phyloP scores from a whole-genome alignment of 2,888 invertebrate species.

The Steinernema carpocapsae region DNA sequence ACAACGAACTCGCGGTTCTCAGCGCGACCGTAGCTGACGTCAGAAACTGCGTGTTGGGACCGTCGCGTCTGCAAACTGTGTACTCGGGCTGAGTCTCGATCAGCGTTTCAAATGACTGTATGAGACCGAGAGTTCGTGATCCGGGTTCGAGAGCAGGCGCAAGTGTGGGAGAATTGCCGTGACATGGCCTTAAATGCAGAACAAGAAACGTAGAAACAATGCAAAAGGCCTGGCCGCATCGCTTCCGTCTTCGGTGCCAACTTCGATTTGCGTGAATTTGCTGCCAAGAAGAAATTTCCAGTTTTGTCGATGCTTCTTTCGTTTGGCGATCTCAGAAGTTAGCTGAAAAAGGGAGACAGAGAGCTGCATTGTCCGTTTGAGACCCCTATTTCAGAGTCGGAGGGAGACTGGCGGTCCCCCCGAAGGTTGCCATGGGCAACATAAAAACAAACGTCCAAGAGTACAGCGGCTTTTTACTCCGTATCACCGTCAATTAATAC shows the following conservation, averaged over 20 bases:
- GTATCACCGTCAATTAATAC: constrained; percentile 35
- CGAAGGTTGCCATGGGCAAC: constrained; percentile 31
- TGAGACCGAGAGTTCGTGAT: too few relatives aligned
- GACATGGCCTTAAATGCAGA: too few relatives aligned
- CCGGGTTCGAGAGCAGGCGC: too few relatives aligned
- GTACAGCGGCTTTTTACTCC: constrained; percentile 34
- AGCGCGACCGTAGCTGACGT: neutral
- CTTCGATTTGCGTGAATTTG: neutral
- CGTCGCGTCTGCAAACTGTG: neutral
- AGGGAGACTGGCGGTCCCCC: constrained; percentile 22
- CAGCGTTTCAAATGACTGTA: too few relatives aligned
- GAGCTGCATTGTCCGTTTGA: constrained; percentile 21
- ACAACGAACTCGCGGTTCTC: constrained; percentile 1
- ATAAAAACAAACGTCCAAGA: constrained; percentile 33
- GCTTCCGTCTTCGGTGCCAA: neutral
- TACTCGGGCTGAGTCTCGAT: too few relatives aligned
- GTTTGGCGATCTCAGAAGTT: neutral
- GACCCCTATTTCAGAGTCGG: constrained; percentile 10
- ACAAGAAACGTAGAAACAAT: too few relatives aligned
- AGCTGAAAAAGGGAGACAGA: neutral
- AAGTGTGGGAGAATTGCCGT: too few relatives aligned
- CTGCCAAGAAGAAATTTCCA: neutral
- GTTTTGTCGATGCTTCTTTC: neutral
- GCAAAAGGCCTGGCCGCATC: too few relatives aligned
- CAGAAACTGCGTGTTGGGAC: neutral